Conservation (phyloP, 2,888 invertebrate species). For the Drosophila atripex region DNA sequence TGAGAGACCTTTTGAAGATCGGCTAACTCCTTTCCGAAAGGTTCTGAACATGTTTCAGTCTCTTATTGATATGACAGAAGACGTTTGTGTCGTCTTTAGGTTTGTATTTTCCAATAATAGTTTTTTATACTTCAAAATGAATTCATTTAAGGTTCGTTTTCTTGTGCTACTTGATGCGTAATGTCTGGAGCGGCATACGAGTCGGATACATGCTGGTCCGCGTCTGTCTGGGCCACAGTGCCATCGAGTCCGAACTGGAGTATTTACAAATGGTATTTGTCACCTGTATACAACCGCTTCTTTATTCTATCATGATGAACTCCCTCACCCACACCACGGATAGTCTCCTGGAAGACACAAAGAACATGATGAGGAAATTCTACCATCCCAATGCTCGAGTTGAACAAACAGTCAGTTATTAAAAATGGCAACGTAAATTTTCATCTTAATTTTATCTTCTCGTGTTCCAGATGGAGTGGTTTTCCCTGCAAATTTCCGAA, state of each 20-base stretch:
- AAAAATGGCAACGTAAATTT: fast-evolving
- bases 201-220: slow-evolving; percentile 26
- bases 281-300: slow-evolving; percentile 21
- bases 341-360: slow-evolving; percentile 24
- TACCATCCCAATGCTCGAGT: neutral
- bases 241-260: slow-evolving; percentile 19
- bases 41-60: slow-evolving; percentile 9
- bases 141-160: slow-evolving; percentile 5
- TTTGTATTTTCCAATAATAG: neutral
- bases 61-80: slow-evolving; percentile 15
- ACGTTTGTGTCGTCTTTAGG: slow-evolving; percentile 21
- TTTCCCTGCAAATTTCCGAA: slow-evolving; percentile 36
- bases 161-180: slow-evolving; percentile 22
- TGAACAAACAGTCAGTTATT: slow-evolving; percentile 18
- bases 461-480: slow-evolving; percentile 35
- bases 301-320: slow-evolving; percentile 13
- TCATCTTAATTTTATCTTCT: neutral
- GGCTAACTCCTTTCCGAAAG: neutral
- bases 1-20: neutral
- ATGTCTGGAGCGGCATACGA: slow-evolving; percentile 29
- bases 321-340: slow-evolving; percentile 11
- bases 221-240: slow-evolving; percentile 17
- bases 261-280: slow-evolving; percentile 18
- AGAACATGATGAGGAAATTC: slow-evolving; percentile 15
- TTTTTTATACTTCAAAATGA: neutral